Evolutionary conservation across 2,888 invertebrate species (phyloP).

Genomic region (Nomada lathburiana): DNA sequence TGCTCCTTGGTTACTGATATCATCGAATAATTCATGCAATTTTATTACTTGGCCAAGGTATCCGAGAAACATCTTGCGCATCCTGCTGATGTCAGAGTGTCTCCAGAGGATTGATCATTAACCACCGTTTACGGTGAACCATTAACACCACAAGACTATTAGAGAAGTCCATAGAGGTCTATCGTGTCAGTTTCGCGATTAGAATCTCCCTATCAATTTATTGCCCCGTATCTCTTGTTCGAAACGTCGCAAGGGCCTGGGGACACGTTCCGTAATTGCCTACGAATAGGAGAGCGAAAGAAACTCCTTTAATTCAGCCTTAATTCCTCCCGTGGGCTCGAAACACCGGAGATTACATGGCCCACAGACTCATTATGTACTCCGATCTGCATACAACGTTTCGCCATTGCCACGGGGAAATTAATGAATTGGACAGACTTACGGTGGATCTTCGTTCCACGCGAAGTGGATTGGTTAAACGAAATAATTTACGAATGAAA

Average conservation of each 20-base stretch:
- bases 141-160: slow-evolving; percentile 2
- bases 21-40: no score
- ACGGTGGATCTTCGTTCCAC: neutral
- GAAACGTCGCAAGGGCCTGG: neutral
- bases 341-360: slow-evolving; percentile 18
- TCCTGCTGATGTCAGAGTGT: neutral
- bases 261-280: slow-evolving; percentile 14
- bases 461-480: neutral
- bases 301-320: slow-evolving; percentile 24
- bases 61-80: no score
- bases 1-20: no score
- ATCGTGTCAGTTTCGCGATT: slow-evolving; percentile 15
- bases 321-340: slow-evolving; percentile 19
- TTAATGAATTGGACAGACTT: slow-evolving; percentile 28
- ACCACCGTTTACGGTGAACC: slow-evolving; percentile 31
- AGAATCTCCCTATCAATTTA: slow-evolving; percentile 1
- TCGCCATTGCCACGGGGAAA: neutral
- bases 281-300: slow-evolving; percentile 39
- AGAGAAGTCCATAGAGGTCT: neutral
- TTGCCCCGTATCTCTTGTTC: slow-evolving; percentile 20
- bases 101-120: slow-evolving; percentile 25
- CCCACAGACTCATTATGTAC: slow-evolving; percentile 19
- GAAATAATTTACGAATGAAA: neutral
- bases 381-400: slow-evolving; percentile 16
- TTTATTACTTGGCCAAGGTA: no score